Evolutionary conservation across 1,140 invertebrate species (phyloP).

Genomic region (Pissodes strobi): DNA sequence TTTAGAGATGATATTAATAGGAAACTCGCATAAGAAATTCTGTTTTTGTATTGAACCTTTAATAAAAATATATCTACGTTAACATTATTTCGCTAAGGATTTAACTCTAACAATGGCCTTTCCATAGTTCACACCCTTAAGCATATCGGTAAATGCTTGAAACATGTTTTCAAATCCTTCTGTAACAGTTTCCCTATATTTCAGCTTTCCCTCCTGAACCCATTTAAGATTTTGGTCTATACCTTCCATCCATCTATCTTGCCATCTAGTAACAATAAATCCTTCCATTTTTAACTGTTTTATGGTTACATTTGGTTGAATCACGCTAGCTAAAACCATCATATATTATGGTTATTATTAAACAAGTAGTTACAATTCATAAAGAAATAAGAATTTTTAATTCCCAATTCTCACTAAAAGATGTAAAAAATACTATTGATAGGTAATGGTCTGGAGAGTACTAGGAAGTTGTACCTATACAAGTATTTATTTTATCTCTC

Average conservation of each 20-base stretch:
- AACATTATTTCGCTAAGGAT: constrained; percentile 66
- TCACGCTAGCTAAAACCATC: constrained; percentile 47
- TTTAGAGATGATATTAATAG: no score
- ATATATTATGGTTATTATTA: background rate
- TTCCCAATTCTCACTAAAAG: background rate
- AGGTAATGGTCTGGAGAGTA: no score
- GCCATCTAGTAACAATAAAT: constrained; percentile 65
- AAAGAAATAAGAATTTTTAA: background rate
- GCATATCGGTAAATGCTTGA: constrained; percentile 65
- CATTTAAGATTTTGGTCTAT: constrained; percentile 64
- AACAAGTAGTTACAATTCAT: background rate
- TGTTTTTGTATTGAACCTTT: no score
- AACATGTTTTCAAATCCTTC: constrained; percentile 74
- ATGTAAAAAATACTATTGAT: no score
- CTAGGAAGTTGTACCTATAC: no score
- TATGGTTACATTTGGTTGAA: constrained; percentile 34
- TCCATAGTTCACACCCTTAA: constrained; percentile 67
- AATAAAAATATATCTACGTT: background rate
- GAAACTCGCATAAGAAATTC: no score
- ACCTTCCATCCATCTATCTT: constrained; percentile 63
- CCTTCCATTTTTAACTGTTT: constrained; percentile 68
- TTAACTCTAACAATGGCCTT: constrained; percentile 63
- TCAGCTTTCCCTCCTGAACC: constrained; percentile 62
- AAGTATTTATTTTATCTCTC: constrained; percentile 55
- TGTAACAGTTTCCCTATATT: constrained; percentile 66